Percentiles rank a stretch among this genome's conserved stretches.
phyloP scores from a whole-genome alignment of 1,140 invertebrate genomes.

The Eubasilissa regina region DNA sequence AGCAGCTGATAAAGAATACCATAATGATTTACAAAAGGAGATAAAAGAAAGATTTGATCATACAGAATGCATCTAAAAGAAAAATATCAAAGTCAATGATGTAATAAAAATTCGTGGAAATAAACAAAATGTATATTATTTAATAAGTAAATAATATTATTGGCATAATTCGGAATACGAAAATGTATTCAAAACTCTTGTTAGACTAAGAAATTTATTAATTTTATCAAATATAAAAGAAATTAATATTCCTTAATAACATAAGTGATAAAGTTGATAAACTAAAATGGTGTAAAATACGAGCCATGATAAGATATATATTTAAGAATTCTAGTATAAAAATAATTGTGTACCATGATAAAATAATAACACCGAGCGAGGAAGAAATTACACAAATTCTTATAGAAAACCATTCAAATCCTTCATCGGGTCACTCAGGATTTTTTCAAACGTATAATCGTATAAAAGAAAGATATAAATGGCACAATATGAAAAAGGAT shows the following conservation, averaged over 20 bases:
- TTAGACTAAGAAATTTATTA: slow-evolving; percentile 48
- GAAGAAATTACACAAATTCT: neutral
- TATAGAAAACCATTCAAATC: neutral
- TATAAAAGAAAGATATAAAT: slow-evolving; percentile 61
- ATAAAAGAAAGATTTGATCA: no score
- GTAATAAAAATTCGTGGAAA: no score
- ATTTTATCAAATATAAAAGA: slow-evolving; percentile 40
- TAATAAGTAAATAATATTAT: neutral
- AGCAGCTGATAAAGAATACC: slow-evolving; percentile 28
- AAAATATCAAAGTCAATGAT: neutral
- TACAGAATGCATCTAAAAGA: no score
- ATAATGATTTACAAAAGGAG: no score
- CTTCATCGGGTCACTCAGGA: neutral
- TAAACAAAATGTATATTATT: neutral
- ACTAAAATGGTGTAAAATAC: slow-evolving; percentile 54
- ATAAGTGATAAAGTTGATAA: slow-evolving; percentile 33
- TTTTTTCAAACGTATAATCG: slow-evolving; percentile 58
- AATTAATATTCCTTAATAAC: slow-evolving; percentile 44
- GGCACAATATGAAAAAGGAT: slow-evolving; percentile 60
- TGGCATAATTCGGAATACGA: slow-evolving; percentile 46
- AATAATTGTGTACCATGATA: slow-evolving; percentile 50
- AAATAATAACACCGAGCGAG: slow-evolving; percentile 43
- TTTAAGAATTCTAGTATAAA: slow-evolving; percentile 49
- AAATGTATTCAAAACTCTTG: slow-evolving; percentile 49
- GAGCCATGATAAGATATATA: slow-evolving; percentile 15